Conservation (phyloP, 2,113 vertebrate genomes). For the Isichthys henryi region DNA sequence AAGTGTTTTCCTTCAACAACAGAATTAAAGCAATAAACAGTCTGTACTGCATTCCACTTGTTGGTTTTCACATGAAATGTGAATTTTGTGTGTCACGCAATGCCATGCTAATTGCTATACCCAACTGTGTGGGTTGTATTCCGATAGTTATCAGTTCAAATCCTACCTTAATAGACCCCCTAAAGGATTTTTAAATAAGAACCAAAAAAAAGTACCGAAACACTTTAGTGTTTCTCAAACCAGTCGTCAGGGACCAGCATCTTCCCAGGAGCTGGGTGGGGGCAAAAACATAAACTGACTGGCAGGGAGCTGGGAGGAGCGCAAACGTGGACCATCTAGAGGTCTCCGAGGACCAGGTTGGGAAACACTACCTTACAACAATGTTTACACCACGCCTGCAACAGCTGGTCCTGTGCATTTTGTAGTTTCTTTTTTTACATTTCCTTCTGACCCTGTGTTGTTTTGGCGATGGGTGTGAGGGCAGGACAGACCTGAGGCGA, state of each 20-base stretch:
- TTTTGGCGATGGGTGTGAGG: neutral
- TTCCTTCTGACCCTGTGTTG: neutral
- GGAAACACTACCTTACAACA: neutral
- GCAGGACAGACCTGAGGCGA: slow-evolving; percentile 74
- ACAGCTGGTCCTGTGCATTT: neutral
- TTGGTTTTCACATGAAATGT: neutral
- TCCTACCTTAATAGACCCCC: neutral
- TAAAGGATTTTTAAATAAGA: neutral
- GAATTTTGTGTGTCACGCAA: neutral
- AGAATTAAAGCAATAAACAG: neutral
- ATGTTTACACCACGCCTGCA: neutral
- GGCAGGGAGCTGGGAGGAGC: neutral
- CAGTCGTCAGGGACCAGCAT: neutral
- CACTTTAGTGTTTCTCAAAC: neutral
- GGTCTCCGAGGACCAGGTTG: neutral
- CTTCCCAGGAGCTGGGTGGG: neutral
- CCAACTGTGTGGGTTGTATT: neutral
- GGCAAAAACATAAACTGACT: neutral
- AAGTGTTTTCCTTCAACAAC: neutral
- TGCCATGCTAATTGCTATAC: neutral
- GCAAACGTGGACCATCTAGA: neutral
- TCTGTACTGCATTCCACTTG: neutral
- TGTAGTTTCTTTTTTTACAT: neutral
- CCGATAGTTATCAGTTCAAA: neutral
- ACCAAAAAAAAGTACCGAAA: neutral